Conservation (phyloP, 2,113 vertebrate species). For the Ceratotherium simum region DNA sequence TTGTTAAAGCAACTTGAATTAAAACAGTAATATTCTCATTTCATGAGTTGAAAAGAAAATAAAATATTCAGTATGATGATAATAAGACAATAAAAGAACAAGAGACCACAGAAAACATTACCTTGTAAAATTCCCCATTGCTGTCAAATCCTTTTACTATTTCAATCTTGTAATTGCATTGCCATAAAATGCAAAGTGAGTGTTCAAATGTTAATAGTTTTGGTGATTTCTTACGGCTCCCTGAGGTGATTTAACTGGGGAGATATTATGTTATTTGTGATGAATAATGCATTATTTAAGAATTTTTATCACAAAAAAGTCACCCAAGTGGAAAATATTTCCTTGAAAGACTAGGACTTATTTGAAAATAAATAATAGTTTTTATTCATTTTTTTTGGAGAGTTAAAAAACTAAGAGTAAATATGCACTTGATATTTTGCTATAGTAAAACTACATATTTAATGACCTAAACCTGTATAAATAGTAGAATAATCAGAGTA, state of each 20-base stretch:
- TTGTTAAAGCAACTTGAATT: not conserved
- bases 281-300: constrained; percentile 55
- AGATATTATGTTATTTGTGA: constrained; percentile 36
- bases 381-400: not conserved
- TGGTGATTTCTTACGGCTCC: constrained; percentile 17
- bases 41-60: constrained; percentile 15
- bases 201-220: constrained; percentile 34
- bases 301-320: constrained; percentile 55
- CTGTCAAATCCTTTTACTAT: constrained; percentile 34
- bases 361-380: constrained; percentile 50
- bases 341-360: constrained; percentile 17
- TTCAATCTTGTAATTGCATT: constrained; percentile 43
- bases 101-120: not conserved
- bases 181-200: constrained; percentile 34
- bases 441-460: constrained; percentile 41
- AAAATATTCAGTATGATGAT: not conserved
- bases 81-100: constrained; percentile 41
- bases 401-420: constrained; percentile 17
- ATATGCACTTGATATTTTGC: not conserved
- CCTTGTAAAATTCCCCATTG: not conserved
- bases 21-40: not conserved
- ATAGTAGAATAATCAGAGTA: not conserved
- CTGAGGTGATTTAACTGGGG: constrained; percentile 29
- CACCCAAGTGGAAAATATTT: constrained; percentile 45
- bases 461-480: not conserved